These are phyloP conservation scores for Steinernema carpocapsae DNA, from an alignment of 2,888 invertebrate species.

Conservation along the genomic window DNA sequence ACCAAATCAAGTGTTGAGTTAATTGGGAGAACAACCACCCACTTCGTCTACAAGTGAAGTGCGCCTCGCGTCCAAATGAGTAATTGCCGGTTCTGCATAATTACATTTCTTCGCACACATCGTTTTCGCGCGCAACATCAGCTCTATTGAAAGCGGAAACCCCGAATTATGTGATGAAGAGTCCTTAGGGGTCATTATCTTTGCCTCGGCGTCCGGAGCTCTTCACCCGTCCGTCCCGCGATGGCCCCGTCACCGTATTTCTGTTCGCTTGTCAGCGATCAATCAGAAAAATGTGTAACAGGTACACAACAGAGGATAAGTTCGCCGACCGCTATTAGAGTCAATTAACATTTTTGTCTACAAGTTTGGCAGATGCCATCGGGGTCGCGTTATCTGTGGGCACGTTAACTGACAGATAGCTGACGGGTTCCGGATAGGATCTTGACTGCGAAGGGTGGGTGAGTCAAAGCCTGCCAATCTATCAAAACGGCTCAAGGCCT, in stretches of 20 bases:
- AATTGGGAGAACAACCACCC: slow-evolving; percentile 1
- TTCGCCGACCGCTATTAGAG: neutral
- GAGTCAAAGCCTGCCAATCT: neutral
- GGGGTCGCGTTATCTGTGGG: neutral
- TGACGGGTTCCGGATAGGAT: neutral
- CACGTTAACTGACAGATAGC: slow-evolving; percentile 10
- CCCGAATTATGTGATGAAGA: slow-evolving; percentile 24
- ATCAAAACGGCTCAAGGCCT: slow-evolving; percentile 10
- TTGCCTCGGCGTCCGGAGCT: neutral
- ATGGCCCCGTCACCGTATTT: neutral
- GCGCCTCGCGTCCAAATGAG: neutral
- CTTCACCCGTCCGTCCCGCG: neutral
- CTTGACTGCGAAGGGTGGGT: neutral
- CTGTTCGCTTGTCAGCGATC: slow-evolving; percentile 20
- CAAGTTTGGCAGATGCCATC: slow-evolving; percentile 24
- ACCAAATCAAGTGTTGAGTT: slow-evolving; percentile 12
- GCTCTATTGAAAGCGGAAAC: slow-evolving; percentile 7
- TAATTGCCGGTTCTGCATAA: slow-evolving; percentile 8
- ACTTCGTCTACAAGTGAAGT: neutral
- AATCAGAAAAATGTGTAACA: slow-evolving; percentile 23
- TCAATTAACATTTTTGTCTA: slow-evolving; percentile 1
- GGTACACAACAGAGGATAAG: slow-evolving; percentile 25
- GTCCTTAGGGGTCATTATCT: slow-evolving; percentile 16
- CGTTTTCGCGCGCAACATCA: slow-evolving; percentile 30
- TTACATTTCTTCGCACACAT: slow-evolving; percentile 21